Conservation (phyloP, 23 tunicate genomes). For the Clavelina lepadiformis region DNA sequence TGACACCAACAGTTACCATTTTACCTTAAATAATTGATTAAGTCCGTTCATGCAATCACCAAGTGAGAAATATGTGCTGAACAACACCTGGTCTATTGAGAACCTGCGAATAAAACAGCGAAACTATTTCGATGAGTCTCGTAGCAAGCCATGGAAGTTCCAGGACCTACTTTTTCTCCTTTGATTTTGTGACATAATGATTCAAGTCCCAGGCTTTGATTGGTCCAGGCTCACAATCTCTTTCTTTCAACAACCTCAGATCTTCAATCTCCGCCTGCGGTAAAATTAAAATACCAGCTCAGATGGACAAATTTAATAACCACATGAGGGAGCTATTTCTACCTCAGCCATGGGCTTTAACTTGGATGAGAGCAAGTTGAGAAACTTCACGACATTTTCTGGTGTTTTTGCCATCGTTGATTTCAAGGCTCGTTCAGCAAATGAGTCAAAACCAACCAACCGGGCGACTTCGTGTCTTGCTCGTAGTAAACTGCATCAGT, state of each 20-base stretch:
- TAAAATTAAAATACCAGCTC: too few relatives aligned
- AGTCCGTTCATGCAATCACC: slow-evolving; percentile 95
- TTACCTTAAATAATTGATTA: slow-evolving; percentile 53
- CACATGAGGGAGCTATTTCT: too few relatives aligned
- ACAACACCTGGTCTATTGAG: slow-evolving; percentile 30
- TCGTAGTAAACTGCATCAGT: slow-evolving; percentile 36
- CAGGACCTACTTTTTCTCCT: slow-evolving; percentile 35
- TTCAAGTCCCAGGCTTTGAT: slow-evolving; percentile 77
- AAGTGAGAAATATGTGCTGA: slow-evolving; percentile 62
- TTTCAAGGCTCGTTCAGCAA: slow-evolving; percentile 65
- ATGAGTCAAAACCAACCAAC: slow-evolving; percentile 73
- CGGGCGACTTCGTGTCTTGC: slow-evolving; percentile 67
- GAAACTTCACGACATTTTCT: slow-evolving; percentile 55
- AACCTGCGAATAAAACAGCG: slow-evolving; percentile 5
- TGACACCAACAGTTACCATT: not conserved
- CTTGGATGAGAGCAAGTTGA: slow-evolving; percentile 39
- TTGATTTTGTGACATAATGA: slow-evolving; percentile 31
- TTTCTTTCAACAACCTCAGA: slow-evolving; percentile 32
- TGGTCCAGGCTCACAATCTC: not conserved
- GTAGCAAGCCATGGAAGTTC: not conserved
- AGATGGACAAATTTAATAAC: too few relatives aligned
- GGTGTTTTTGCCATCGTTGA: slow-evolving; percentile 84
- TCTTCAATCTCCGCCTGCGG: slow-evolving; percentile 43
- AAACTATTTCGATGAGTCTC: too few relatives aligned
- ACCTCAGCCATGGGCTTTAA: slow-evolving; percentile 55